Evolutionary conservation across 1,140 invertebrate genomes (phyloP), one percentile per base, ranked within the genome.

Genomic region (Procambarus clarkii): DNA sequence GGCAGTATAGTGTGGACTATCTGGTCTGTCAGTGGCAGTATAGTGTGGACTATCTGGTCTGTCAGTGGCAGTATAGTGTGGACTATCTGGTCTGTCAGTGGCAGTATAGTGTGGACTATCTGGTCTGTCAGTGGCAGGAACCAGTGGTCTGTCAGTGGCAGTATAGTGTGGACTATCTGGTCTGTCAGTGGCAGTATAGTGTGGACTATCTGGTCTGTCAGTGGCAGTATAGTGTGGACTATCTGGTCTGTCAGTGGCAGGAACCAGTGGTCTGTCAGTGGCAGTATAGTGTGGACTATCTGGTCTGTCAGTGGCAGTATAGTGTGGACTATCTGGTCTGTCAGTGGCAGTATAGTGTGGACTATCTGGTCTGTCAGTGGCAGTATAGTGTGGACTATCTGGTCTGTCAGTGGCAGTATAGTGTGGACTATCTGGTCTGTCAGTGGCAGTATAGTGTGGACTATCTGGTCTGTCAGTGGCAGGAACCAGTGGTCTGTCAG

Each of bases 401-500:
- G 77, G 77, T 79, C 50, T 79, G 24, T 21, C 77, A 79, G 50
- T 79, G 77, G 2, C 77, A 79, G 77, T 45, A 46, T 8, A 24
- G 13, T 24, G 77, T n/a, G n/a, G n/a, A n/a, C n/a, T n/a, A n/a
- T n/a, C n/a, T n/a, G n/a, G n/a, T 48, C 50, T 79, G 9, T 46
- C 45, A n/a, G 50, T 48, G 45, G 3, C 77, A 79, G 24, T 71
- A n/a, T n/a, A n/a, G n/a, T n/a, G n/a, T n/a, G n/a, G n/a, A n/a
- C n/a, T n/a, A n/a, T n/a, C n/a, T n/a, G 69, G 69, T 71, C 69
- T 71, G 21, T 71, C 69, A 71, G 69, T 71, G n/a, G 3, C 69
- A 71, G 69, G 69, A 64, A 24, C 69, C 69, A 71, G 18, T 71
- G 69, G 69, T 71, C 69, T 71, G 69, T 71, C 69, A 71, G 69